Percentiles rank a stretch among this genome's conserved stretches.
These are phyloP conservation scores for Epinotia nisella DNA, from an alignment of 2,888 invertebrate genomes.

Conservation along the genomic window DNA sequence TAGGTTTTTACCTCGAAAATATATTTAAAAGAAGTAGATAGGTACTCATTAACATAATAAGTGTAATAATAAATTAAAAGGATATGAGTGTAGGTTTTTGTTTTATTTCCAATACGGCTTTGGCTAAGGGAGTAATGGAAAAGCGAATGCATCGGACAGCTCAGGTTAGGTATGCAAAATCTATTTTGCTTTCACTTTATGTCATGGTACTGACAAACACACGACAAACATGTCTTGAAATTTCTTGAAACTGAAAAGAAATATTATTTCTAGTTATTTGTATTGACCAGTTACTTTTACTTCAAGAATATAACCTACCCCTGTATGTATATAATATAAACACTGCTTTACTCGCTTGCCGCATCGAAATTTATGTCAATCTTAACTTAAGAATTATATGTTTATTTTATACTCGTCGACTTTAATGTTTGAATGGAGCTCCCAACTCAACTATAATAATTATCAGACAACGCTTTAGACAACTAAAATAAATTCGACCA, in stretches of 20 bases:
- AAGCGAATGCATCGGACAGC: slow-evolving; percentile 21
- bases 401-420: too few species aligned
- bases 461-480: too few species aligned
- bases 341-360: too few species aligned
- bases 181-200: slow-evolving; percentile 22
- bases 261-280: background rate
- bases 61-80: slow-evolving; percentile 23
- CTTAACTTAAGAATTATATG: too few species aligned
- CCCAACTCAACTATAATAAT: too few species aligned
- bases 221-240: background rate
- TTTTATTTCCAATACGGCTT: slow-evolving; percentile 24
- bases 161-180: slow-evolving; percentile 1
- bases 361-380: too few species aligned
- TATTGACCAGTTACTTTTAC: background rate
- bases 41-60: background rate
- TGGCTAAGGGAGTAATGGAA: slow-evolving; percentile 12
- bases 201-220: background rate
- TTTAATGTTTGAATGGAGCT: too few species aligned
- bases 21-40: too few species aligned
- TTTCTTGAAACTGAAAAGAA: background rate
- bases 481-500: too few species aligned
- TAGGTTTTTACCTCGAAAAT: too few species aligned
- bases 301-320: too few species aligned
- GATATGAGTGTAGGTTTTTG: slow-evolving; percentile 22
- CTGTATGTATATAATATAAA: too few species aligned